Evolutionary conservation across 2,797 vertebrate species (phyloP).

Genomic region (Karalla daura): DNA sequence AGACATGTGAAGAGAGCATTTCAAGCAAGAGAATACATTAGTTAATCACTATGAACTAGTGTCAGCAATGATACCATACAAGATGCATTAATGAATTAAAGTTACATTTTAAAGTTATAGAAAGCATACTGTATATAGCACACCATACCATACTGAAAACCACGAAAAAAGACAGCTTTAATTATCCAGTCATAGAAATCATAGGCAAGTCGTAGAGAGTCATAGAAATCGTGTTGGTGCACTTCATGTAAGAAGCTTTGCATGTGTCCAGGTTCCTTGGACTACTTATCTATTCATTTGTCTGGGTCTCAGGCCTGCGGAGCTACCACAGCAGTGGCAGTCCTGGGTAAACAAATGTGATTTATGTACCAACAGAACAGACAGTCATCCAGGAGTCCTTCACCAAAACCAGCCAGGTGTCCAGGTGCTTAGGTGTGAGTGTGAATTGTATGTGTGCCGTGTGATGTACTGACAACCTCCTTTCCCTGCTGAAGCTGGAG

Average conservation of each 20-base stretch:
- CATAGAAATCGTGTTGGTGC: background rate
- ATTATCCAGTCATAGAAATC: background rate
- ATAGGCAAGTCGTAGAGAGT: background rate
- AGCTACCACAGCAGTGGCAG: too few relatives aligned
- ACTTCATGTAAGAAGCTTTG: background rate
- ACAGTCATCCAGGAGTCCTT: too few relatives aligned
- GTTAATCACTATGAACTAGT: background rate
- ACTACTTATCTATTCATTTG: background rate
- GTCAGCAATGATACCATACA: background rate
- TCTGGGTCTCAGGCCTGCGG: slow-evolving; percentile 2
- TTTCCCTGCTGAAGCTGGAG: too few relatives aligned
- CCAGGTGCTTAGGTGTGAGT: too few relatives aligned
- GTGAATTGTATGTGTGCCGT: too few relatives aligned
- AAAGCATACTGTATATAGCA: too few relatives aligned
- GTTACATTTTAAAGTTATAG: too few relatives aligned
- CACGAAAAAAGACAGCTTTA: background rate
- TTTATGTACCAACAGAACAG: too few relatives aligned
- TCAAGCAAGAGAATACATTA: background rate
- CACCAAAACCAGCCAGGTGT: too few relatives aligned
- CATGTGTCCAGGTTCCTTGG: background rate
- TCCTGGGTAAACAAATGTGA: background rate
- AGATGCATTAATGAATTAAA: too few relatives aligned
- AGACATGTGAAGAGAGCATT: background rate
- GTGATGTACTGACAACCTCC: too few relatives aligned
- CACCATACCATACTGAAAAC: too few relatives aligned